phyloP scores from a whole-genome alignment of 2,888 invertebrate species.

The Hydraecia micacea region DNA sequence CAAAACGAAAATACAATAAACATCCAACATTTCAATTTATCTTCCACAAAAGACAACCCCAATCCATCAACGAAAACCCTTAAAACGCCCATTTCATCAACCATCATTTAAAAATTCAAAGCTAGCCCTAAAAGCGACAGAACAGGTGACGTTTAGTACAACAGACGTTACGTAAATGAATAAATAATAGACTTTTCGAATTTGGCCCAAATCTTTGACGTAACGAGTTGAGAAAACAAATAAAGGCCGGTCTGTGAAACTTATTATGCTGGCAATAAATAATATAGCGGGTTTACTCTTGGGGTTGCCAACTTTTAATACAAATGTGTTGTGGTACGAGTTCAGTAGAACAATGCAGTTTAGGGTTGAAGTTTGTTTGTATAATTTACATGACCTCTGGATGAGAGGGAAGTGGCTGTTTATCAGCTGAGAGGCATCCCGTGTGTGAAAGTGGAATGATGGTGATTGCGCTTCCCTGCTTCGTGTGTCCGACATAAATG shows the following conservation, averaged over 20 bases:
- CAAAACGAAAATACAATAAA: background rate
- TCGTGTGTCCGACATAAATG: background rate
- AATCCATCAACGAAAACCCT: constrained; percentile 41
- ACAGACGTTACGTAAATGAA: constrained; percentile 80
- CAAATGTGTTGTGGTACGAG: constrained; percentile 70
- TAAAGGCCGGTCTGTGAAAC: constrained; percentile 79
- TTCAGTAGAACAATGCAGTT: constrained; percentile 59
- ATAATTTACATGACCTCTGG: constrained; percentile 40
- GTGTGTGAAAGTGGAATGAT: constrained; percentile 14
- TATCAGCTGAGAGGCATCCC: constrained; percentile 22
- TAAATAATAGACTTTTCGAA: constrained; percentile 87
- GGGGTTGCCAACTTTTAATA: constrained; percentile 80
- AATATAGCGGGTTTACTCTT: constrained; percentile 82
- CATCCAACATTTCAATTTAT: constrained; percentile 7
- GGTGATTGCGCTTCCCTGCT: constrained; percentile 12
- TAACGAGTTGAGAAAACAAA: constrained; percentile 88
- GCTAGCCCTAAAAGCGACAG: constrained; percentile 63
- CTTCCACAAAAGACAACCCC: constrained; percentile 5
- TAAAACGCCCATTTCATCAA: constrained; percentile 50
- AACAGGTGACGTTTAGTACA: constrained; percentile 67
- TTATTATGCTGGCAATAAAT: constrained; percentile 88
- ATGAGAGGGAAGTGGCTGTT: constrained; percentile 29
- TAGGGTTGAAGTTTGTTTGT: constrained; percentile 45
- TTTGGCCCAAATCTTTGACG: constrained; percentile 85
- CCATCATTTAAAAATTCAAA: constrained; percentile 71